Evolutionary conservation across 2,797 vertebrate genomes (phyloP).

Genomic region (Hyperoplus immaculatus): DNA sequence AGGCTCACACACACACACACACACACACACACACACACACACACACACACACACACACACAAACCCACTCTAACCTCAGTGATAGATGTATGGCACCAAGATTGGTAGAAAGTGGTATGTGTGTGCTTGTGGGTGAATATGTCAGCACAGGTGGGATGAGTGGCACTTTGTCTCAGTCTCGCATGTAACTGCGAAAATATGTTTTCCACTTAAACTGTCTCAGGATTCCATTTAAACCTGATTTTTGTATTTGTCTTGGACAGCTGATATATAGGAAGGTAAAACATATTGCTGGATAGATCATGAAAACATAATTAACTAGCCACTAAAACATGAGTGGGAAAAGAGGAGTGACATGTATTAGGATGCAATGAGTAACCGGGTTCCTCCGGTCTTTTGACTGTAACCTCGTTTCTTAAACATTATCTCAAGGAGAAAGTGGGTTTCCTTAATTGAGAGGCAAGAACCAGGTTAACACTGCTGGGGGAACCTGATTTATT

Average conservation of each 20-base stretch:
- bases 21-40: slow-evolving; percentile 16
- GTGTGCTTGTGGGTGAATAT: neutral
- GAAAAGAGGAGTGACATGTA: neutral
- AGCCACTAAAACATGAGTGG: neutral
- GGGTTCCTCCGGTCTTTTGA: neutral
- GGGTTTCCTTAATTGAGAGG: neutral
- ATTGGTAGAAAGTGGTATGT: slow-evolving; percentile 11
- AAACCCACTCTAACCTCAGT: slow-evolving; percentile 35
- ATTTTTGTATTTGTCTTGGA: neutral
- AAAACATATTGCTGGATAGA: neutral
- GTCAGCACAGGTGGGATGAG: neutral
- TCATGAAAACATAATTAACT: neutral
- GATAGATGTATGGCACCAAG: slow-evolving; percentile 15
- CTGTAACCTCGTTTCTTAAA: neutral
- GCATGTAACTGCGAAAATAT: too few relatives aligned
- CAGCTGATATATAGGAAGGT: neutral
- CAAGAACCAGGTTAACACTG: neutral
- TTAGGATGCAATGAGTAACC: neutral
- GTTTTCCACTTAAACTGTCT: neutral
- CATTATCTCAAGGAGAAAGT: neutral
- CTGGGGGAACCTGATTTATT: neutral
- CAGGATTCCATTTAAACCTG: neutral
- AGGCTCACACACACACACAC: neutral
- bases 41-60: slow-evolving; percentile 16
- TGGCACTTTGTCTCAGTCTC: neutral